Conservation (phyloP, 30 jellyfish, hydroid and myxozoan species). For the Aurelia aurita complex sp. Pacific region DNA sequence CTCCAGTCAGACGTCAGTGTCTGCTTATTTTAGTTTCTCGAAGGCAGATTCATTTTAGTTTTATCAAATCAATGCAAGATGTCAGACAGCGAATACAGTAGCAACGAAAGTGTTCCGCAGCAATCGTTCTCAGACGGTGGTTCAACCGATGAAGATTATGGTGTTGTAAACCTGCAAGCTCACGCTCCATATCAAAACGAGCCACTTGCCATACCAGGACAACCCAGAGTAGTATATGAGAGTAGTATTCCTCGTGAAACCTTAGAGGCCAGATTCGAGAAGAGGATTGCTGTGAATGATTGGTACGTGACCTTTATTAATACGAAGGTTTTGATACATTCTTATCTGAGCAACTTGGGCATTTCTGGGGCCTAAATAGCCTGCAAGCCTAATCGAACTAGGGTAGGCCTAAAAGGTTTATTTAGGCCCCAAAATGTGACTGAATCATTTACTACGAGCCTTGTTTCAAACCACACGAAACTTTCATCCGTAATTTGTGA, state of each 20-base stretch:
- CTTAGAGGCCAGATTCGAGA: slow-evolving; percentile 16
- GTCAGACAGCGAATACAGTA: slow-evolving; percentile 25
- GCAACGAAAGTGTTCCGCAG: slow-evolving; percentile 13
- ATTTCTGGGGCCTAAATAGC: too few relatives aligned
- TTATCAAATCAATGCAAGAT: slow-evolving; percentile 14
- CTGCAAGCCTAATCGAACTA: too few relatives aligned
- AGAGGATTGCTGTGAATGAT: not conserved
- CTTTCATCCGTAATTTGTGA: too few relatives aligned
- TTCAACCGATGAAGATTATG: slow-evolving; percentile 21
- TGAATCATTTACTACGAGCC: too few relatives aligned
- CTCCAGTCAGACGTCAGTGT: slow-evolving; percentile 10
- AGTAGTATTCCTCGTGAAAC: slow-evolving; percentile 1
- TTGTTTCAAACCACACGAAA: too few relatives aligned
- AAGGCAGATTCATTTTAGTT: slow-evolving; percentile 11
- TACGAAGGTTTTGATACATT: too few relatives aligned
- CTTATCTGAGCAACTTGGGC: too few relatives aligned
- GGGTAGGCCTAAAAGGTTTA: too few relatives aligned
- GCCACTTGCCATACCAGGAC: slow-evolving; percentile 9
- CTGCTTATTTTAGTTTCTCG: not conserved
- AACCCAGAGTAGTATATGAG: not conserved
- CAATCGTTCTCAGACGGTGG: not conserved
- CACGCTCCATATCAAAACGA: slow-evolving; percentile 42
- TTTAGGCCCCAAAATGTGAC: too few relatives aligned
- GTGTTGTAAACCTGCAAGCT: slow-evolving; percentile 13
- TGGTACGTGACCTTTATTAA: not conserved